Percentiles rank a stretch among this genome's conserved stretches.
Conservation (phyloP, 2,797 vertebrate genomes). For the Oreortyx pictus region DNA sequence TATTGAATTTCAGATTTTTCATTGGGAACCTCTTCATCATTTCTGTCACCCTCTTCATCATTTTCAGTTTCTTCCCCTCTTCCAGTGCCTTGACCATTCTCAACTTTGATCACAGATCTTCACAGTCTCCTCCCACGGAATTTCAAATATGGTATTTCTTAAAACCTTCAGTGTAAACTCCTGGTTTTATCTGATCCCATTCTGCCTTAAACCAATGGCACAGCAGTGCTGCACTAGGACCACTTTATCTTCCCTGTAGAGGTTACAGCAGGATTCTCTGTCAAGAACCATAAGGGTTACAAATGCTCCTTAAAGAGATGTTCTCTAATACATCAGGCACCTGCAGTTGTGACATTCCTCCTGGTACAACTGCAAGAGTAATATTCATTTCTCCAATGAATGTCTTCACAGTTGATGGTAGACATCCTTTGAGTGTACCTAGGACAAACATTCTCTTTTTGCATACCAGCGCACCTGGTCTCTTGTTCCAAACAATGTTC, state of each 20-base stretch:
- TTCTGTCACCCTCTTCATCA: not conserved
- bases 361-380: not conserved
- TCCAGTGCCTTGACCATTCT: not conserved
- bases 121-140: not conserved
- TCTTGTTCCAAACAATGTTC: constrained; percentile 5
- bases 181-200: not conserved
- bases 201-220: not conserved
- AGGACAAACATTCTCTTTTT: constrained; percentile 12
- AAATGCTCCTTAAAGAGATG: not conserved
- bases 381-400: not conserved
- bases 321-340: not conserved
- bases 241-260: not conserved
- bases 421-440: not conserved
- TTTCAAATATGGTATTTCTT: constrained; percentile 1
- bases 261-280: not conserved
- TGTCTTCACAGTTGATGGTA: not conserved
- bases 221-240: not conserved
- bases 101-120: not conserved
- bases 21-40: not conserved
- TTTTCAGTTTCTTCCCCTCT: not conserved
- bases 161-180: not conserved
- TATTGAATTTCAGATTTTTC: not conserved
- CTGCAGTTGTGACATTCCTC: not conserved
- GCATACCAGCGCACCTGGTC: constrained; percentile 33
- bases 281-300: constrained; percentile 5